Evolutionary conservation across 2,113 vertebrate genomes (phyloP).

Genomic region (Dicaeum eximium): DNA sequence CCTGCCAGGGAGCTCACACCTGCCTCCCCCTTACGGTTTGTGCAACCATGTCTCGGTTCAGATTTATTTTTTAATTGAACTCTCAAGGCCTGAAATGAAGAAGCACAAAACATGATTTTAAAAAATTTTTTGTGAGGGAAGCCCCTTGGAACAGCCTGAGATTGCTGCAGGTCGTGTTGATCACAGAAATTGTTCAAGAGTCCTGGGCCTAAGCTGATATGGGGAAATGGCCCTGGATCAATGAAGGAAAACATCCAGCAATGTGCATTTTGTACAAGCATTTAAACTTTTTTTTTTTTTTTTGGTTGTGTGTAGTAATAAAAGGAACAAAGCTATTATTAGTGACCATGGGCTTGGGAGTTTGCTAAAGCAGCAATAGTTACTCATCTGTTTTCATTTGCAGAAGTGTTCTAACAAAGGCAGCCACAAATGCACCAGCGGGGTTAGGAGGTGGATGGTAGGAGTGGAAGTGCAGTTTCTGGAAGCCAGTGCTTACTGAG

Average conservation of each 20-base stretch:
- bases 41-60: background rate
- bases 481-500: slow-evolving; percentile 45
- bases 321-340: slow-evolving; percentile 61
- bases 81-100: background rate
- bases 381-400: slow-evolving; percentile 78
- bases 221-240: background rate
- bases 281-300: slow-evolving; percentile 15
- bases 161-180: background rate
- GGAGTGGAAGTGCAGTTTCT: slow-evolving; percentile 54
- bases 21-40: background rate
- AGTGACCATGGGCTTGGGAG: slow-evolving; percentile 62
- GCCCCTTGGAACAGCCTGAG: background rate
- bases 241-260: slow-evolving; percentile 42
- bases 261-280: slow-evolving; percentile 23
- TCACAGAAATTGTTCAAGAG: background rate
- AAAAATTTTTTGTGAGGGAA: background rate
- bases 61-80: background rate
- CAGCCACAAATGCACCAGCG: slow-evolving; percentile 53
- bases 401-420: slow-evolving; percentile 75
- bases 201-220: background rate
- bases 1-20: background rate
- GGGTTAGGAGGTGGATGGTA: slow-evolving; percentile 68
- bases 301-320: slow-evolving; percentile 53
- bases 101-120: background rate
- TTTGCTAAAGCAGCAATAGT: slow-evolving; percentile 64